A percentile compares a stretch with the other conserved stretches of the same genome.
These are phyloP conservation scores for Vulpes lagopus DNA, from an alignment of 2,113 vertebrate genomes.

Conservation along the genomic window DNA sequence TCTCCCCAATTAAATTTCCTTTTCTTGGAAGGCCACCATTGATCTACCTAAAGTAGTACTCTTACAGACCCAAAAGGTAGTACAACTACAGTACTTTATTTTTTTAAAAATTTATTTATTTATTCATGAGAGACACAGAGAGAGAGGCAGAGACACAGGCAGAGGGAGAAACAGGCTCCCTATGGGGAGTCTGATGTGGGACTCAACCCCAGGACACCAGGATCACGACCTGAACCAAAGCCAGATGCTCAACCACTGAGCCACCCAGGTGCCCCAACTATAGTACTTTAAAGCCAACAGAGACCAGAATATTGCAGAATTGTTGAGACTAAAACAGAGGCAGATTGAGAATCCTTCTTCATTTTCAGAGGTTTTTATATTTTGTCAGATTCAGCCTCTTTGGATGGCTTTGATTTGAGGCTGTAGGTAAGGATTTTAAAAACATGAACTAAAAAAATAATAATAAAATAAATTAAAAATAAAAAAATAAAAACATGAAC, in stretches of 20 bases:
- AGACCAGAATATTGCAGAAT: not conserved
- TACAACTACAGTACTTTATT: too few relatives aligned
- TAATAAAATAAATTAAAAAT: too few relatives aligned
- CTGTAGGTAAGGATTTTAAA: slow-evolving; percentile 14
- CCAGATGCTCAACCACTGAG: too few relatives aligned
- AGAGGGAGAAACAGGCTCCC: too few relatives aligned
- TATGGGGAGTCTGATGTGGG: too few relatives aligned
- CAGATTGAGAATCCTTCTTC: not conserved
- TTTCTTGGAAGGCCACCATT: not conserved
- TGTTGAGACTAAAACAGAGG: not conserved
- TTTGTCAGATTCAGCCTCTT: not conserved
- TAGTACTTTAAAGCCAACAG: not conserved
- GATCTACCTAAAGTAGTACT: not conserved
- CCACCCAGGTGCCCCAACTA: too few relatives aligned
- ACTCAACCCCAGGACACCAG: too few relatives aligned
- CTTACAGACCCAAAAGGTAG: not conserved
- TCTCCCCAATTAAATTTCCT: not conserved
- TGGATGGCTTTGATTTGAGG: not conserved
- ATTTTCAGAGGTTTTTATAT: slow-evolving; percentile 17
- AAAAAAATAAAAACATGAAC: not conserved
- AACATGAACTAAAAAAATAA: not conserved
- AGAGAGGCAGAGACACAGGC: too few relatives aligned
- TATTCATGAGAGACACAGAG: too few relatives aligned
- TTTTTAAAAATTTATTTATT: too few relatives aligned
- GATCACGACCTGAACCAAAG: too few relatives aligned